These are phyloP conservation scores for Fragum whitleyi DNA, from an alignment of 2,888 invertebrate species.

Conservation along the genomic window DNA sequence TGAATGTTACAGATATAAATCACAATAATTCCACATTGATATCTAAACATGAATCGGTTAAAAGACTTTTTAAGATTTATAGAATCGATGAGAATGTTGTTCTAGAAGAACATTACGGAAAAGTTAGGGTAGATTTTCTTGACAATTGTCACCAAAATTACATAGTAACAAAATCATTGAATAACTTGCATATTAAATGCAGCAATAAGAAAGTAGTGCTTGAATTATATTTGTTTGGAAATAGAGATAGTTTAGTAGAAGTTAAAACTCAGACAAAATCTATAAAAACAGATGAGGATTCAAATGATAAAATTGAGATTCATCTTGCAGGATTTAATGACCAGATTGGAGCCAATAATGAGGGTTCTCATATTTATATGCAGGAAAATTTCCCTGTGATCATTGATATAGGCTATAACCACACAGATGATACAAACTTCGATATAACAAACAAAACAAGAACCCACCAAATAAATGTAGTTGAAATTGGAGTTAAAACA, in stretches of 20 bases:
- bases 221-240: conserved; percentile 3
- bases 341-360: neutral
- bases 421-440: neutral
- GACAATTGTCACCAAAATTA: neutral
- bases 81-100: neutral
- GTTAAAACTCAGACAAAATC: neutral
- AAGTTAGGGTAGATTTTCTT: neutral
- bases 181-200: neutral
- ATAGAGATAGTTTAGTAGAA: neutral
- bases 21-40: no score
- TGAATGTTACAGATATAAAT: no score
- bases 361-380: neutral
- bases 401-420: neutral
- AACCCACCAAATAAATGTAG: conserved; percentile 14
- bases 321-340: conserved; percentile 6
- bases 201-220: neutral
- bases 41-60: neutral
- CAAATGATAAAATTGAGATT: neutral
- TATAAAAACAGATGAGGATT: neutral
- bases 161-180: neutral
- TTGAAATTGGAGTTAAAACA: conserved; percentile 53
- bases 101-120: neutral
- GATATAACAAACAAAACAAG: neutral
- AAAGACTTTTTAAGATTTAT: neutral
- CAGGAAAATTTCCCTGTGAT: neutral